Conservation (phyloP, 64 coral and sea anemone species). For the Anthopleura sola region DNA sequence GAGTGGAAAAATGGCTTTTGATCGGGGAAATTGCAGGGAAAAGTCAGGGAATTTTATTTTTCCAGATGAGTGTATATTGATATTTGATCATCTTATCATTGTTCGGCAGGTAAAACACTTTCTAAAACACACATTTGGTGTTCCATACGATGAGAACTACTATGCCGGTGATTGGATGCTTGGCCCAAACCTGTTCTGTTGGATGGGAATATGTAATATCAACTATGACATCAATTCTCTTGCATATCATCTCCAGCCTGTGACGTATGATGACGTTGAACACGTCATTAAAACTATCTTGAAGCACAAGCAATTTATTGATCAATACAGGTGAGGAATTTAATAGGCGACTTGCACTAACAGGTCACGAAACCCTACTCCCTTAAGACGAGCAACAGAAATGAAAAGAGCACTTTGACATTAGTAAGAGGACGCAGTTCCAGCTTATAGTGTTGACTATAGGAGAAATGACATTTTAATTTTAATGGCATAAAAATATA, state of each 20-base stretch:
- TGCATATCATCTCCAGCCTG: constrained; percentile 40
- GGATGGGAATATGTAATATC: constrained; percentile 66
- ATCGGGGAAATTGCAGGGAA: too few species aligned
- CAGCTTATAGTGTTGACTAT: too few species aligned
- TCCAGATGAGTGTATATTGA: too few species aligned
- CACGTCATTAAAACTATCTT: constrained; percentile 39
- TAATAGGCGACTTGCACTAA: neutral
- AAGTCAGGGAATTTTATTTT: too few species aligned
- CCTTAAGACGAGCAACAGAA: too few species aligned
- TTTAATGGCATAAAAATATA: too few species aligned
- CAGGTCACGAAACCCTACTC: too few species aligned
- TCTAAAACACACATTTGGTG: constrained; percentile 81
- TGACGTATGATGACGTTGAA: constrained; percentile 64
- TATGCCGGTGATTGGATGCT: constrained; percentile 93
- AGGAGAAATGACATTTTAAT: too few species aligned
- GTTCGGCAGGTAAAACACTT: constrained; percentile 71
- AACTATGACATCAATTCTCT: constrained; percentile 38
- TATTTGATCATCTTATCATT: neutral
- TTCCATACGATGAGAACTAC: constrained; percentile 76
- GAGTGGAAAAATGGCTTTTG: too few species aligned
- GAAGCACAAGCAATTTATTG: constrained; percentile 57
- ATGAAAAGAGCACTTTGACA: too few species aligned
- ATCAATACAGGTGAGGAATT: constrained; percentile 65
- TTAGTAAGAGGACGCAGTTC: too few species aligned
- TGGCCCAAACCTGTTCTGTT: constrained; percentile 83